Base-by-base conservation (phyloP, 2,888 invertebrate species). In the Oscheius myriophilus region DNA sequence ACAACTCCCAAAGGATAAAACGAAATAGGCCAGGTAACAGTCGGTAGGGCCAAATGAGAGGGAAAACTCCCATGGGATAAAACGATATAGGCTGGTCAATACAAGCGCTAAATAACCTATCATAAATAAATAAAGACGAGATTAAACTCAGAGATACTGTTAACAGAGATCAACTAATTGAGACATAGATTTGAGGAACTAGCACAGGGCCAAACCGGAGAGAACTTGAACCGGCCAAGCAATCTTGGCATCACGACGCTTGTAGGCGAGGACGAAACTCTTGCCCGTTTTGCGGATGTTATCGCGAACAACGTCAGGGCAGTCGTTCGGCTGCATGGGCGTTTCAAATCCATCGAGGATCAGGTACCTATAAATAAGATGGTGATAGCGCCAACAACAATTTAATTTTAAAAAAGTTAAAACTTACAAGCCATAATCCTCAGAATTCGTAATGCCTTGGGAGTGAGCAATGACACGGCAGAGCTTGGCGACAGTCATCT, bases 171-270 rank as follows among this genome's bases (percentile, higher is more conserved):
- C 33, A 33, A 33, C 33, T 33, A 33, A 3, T 33, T 33, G 33
- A 33, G 23, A 59, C n/a, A 33, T 33, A 33, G 33, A 33, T 33
- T 33, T 33, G 33, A 9, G 33, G 33, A 33, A 33, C 41, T 61
- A 67, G 18, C 67, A 67, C 3, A 67, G 59, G 23, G 45, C 52
- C 21, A 67, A 45, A 14, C 67, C 67, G 26, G 51, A 41, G 18
- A 61, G 54, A 2, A 41, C 66, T 18, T 68, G 61, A 14, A 26
- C 12, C 4, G 96, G 96, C 96, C 96, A 96, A 69, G 95, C 95
- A 81, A 96, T 96, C 89, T 95, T 96, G 39, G 95, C 95, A 87
- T 95, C 96, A 87, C 93, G 93, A 73, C 96, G 90, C 89, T 96
- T 95, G 89, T 94, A 96, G 21, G 95, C 96, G 87, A 96, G 91